These are phyloP conservation scores for Pogonognathellus flavescens DNA, from an alignment of 1,140 invertebrate genomes.

Conservation along the genomic window DNA sequence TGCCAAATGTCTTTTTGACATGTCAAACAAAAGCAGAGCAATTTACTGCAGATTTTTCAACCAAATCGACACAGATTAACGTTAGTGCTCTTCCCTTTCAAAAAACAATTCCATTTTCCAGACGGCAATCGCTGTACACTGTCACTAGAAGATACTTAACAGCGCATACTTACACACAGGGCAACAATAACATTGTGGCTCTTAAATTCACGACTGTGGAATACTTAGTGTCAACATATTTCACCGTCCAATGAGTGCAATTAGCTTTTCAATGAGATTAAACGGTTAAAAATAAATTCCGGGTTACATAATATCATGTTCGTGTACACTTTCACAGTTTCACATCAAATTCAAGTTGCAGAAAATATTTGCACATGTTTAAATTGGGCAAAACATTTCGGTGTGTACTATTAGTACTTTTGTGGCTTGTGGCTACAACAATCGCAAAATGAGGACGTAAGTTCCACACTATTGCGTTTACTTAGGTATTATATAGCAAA, in stretches of 20 bases:
- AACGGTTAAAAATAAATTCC: neutral
- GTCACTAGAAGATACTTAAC: neutral
- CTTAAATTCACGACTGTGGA: neutral
- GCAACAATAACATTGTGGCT: neutral
- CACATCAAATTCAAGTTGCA: no score
- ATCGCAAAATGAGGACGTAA: neutral
- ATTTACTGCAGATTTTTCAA: slow-evolving; percentile 31
- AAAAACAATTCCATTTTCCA: neutral
- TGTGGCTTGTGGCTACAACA: slow-evolving; percentile 11
- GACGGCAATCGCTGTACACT: neutral
- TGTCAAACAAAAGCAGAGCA: slow-evolving; percentile 30
- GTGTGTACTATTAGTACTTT: neutral
- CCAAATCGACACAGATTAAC: slow-evolving; percentile 6
- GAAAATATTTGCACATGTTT: no score
- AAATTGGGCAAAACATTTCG: no score
- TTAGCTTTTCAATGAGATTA: neutral
- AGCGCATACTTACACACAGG: neutral
- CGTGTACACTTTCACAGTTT: no score
- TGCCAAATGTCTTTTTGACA: slow-evolving; percentile 19
- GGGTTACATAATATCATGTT: neutral
- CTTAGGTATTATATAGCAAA: neutral
- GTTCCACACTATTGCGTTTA: neutral
- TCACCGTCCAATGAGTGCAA: neutral
- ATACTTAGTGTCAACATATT: neutral
- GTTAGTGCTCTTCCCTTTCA: neutral